Evolutionary conservation across 23 tunicate genomes (phyloP), one percentile per base, ranked within the genome.

Genomic region (Ciona savignyi): DNA sequence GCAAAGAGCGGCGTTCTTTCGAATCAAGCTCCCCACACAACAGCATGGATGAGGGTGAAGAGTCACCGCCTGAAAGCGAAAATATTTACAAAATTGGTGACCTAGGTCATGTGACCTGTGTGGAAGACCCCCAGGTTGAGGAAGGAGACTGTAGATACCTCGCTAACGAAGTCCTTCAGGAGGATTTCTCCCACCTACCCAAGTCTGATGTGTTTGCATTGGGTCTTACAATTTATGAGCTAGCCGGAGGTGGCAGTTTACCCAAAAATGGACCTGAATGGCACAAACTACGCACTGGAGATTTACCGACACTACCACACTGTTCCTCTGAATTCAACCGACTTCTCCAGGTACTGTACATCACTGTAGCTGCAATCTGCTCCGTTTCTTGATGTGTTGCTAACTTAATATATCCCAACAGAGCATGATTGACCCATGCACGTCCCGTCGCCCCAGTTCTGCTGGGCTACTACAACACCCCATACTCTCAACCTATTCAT

Each of bases 151-250:
- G 95, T 33, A 77, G 99, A 1, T 94, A 87, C 51, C 78, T 94
- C 78, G 88, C 99, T 20, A 72, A 80, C 33, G 99, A 94, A 87
- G 74, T 94, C 3, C 68, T 94, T 6, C 92, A 92, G 87, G 93
- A 81, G 26, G 82, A 93, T 24, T 78, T 74, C 32, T 34, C 82
- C 0, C 67, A 93, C 34, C 77, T 93, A 2, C 72, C 73, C 26
- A 93, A 93, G 77, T 93, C 98, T 24, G 98, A 93, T 67, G 76
- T 93, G 51, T 93, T 93, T 77, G 98, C 98, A 2, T 80, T 93
- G 25, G 98, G 93, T 20, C 30, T 93, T 27, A 81, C 98, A 4
- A 62, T 83, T 0, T 82, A 86, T 49, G 98, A 93, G 68, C 65
- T 87, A 2, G 85, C 83, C 21, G 76, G 88, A 26, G 88, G 87